Evolutionary conservation across 2,797 vertebrate species (phyloP), one percentile per base, ranked within the genome.

Genomic region (Acridotheres tristis): DNA sequence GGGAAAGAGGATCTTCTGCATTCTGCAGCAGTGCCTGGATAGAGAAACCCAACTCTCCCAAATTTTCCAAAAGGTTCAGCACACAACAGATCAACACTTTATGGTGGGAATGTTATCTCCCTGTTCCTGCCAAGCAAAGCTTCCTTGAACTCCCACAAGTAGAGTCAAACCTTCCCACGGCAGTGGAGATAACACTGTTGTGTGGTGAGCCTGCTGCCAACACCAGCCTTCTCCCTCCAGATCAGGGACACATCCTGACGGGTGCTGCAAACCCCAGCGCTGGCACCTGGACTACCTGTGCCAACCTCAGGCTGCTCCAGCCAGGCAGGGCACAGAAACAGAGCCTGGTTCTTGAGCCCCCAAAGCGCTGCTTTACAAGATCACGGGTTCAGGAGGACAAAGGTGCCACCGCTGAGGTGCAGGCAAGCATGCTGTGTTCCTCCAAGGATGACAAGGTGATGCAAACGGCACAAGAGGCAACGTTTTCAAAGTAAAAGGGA

Each of bases 331-430:
- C 30, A 29, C 59, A 59, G 13, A 0, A 10, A 20, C 7, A 1
- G 19, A 3, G 9, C 47, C 77, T 3, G 1, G 3, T 34, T 45
- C 71, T 13, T 1, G 21, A 51, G 6, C 40, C 19, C 42, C 32
- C 7, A 3, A 1, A 83, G 30, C 0, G 25, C 16, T 7, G 4
- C 22, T 50, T 50, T 0, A 5, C 25, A 23, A 21, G 13, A 36
- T 3, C 13, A 3, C 0, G 4, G 19, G 13, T 5, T 22, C 19
- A 1, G 50, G 29, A n/a, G 65, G 51, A 3, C 15, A 50, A 27
- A 59, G 59, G 55, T 30, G 77, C n/a, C 58, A 38, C 48, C 34
- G 3, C 11, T 3, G 13, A 22, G 71, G 26, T 11, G 63, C 61
- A 36, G 6, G 13, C n/a, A 5, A 4, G 3, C 68, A 2, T 1